Conservation (phyloP, 2,888 invertebrate species). For the Tipula vernalis region DNA sequence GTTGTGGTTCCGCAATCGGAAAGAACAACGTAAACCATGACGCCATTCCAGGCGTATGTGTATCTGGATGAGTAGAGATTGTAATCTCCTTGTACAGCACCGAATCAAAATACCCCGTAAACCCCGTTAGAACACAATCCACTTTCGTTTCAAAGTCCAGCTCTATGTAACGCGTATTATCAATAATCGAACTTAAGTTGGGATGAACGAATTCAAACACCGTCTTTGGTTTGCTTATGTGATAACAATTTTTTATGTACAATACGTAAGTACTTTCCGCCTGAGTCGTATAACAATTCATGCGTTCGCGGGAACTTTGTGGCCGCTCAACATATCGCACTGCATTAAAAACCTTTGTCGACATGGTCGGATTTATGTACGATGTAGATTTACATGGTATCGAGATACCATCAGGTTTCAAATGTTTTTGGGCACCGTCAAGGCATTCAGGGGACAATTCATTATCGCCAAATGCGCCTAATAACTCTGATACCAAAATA, state of each 20-base stretch:
- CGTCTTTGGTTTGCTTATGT: conserved; percentile 29
- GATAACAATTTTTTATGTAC: conserved; percentile 56
- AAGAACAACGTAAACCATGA: conserved; percentile 98
- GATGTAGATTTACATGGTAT: conserved; percentile 87
- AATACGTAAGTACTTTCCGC: conserved; percentile 86
- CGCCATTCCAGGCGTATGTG: conserved; percentile 85
- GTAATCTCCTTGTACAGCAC: conserved; percentile 69
- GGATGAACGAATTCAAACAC: conserved; percentile 89
- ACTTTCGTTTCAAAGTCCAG: conserved; percentile 56
- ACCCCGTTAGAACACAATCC: conserved; percentile 80
- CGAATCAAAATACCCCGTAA: conserved; percentile 92
- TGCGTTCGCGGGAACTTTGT: conserved; percentile 25
- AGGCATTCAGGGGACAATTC: conserved; percentile 97
- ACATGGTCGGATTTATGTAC: conserved; percentile 85
- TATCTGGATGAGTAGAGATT: conserved; percentile 81
- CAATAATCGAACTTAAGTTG: conserved; percentile 48
- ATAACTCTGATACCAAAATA: conserved; percentile 87
- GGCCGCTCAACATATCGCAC: conserved; percentile 36
- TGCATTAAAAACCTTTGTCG: conserved; percentile 73
- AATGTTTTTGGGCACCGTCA: conserved; percentile 80
- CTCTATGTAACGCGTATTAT: conserved; percentile 61
- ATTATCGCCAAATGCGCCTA: conserved; percentile 97
- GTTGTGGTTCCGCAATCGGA: conserved; percentile 51
- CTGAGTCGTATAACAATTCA: conserved; percentile 27
- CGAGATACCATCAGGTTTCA: conserved; percentile 78